A percentile compares a stretch with the other conserved stretches of the same genome.
phyloP scores from a whole-genome alignment of 2,113 vertebrate genomes.

The Cathartes aura region DNA sequence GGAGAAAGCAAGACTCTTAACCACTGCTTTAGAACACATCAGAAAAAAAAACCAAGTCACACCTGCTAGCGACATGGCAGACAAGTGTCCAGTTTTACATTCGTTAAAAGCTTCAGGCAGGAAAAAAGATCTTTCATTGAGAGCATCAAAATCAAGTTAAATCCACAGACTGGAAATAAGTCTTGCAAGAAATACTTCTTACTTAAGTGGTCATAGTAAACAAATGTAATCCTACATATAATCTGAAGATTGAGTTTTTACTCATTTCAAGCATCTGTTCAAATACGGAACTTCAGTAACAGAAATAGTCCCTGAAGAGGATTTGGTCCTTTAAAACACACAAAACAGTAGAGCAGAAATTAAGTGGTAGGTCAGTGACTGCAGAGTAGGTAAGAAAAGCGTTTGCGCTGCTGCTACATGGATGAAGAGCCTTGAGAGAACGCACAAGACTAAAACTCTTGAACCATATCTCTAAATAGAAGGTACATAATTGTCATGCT shows the following conservation, averaged over 20 bases:
- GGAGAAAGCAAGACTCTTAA: not conserved
- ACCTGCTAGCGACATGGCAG: not conserved
- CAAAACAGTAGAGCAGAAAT: not conserved
- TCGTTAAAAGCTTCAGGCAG: not conserved
- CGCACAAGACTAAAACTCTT: not conserved
- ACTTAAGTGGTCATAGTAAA: not conserved
- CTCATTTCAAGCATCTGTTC: not conserved
- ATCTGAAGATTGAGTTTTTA: not conserved
- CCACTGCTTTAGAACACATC: not conserved
- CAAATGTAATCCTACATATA: not conserved
- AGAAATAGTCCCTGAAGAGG: not conserved
- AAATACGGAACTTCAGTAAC: not conserved
- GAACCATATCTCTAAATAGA: not conserved
- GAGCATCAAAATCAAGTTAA: not conserved
- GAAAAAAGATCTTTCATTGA: not conserved
- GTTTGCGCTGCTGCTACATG: not conserved
- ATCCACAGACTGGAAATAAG: not conserved
- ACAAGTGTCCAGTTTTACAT: not conserved
- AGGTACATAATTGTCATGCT: not conserved
- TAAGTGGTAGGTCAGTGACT: not conserved
- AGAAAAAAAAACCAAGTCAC: not conserved
- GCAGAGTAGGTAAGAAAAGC: not conserved
- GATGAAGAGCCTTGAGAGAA: not conserved
- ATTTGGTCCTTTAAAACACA: not conserved
- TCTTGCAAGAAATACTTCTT: not conserved